phyloP scores from a whole-genome alignment of 1,140 invertebrate species.

The Plutomurus gul region DNA sequence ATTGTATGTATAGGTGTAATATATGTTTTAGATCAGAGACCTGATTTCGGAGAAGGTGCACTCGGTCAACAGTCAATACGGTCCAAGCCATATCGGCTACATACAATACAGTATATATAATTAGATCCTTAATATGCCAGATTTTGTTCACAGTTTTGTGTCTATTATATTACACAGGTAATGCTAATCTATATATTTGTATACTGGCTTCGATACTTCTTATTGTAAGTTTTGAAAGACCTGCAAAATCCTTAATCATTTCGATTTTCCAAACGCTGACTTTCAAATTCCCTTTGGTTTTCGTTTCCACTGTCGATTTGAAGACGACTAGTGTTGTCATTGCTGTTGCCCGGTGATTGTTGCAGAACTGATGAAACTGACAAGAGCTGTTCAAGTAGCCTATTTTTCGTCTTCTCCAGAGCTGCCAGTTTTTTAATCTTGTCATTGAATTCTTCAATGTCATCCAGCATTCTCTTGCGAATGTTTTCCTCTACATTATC shows the following conservation, averaged over 20 bases:
- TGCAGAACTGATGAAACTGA: slow-evolving; percentile 30
- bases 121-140: too few species aligned
- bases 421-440: slow-evolving; percentile 39
- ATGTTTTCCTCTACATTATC: slow-evolving; percentile 7
- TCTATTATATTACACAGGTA: too few species aligned
- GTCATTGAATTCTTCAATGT: slow-evolving; percentile 38
- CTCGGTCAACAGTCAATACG: too few species aligned
- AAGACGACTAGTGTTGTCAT: slow-evolving; percentile 3
- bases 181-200: not conserved
- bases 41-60: too few species aligned
- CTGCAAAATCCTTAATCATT: not conserved
- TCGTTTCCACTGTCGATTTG: not conserved
- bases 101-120: too few species aligned
- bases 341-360: slow-evolving; percentile 28
- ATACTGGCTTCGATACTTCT: not conserved
- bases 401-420: slow-evolving; percentile 41
- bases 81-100: too few species aligned
- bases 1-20: too few species aligned
- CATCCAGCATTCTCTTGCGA: slow-evolving; percentile 40
- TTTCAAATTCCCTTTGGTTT: slow-evolving; percentile 21
- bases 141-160: too few species aligned
- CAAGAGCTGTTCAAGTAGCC: slow-evolving; percentile 38
- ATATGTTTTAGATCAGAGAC: too few species aligned
- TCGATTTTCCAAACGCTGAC: not conserved
- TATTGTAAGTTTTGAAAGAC: too few species aligned